Evolutionary conservation across 2,888 invertebrate species (phyloP), one percentile per base, ranked within the genome.

Genomic region (Ptychoptera albimana): DNA sequence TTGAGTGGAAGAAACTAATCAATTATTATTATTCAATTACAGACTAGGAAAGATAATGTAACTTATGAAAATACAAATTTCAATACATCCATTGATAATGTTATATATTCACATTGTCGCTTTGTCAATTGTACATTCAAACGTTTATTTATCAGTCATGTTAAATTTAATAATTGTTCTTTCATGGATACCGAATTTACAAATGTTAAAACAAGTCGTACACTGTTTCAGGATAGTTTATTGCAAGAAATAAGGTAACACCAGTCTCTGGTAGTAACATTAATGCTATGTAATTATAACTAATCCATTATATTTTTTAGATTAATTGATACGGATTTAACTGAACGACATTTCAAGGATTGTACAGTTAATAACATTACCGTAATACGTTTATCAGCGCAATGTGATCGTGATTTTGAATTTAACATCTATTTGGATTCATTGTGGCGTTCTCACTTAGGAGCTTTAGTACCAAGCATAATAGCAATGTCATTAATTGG

Each of bases 181-280:
- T 79, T 85, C 56, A 64, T 67, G n/a, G 73, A 76, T 37, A 75
- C 76, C 4, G 75, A 77, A 50, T 79, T 85, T 56, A 71, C 74
- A 30, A 80, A 78, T 52, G 75, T 84, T 37, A 80, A 78, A 59
- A 77, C 79, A 11, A 81, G 81, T 39, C 73, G 74, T 45, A 77
- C 79, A 0, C 71, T 68, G 49, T 83, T 84, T 58, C 66, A 67
- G 38, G 72, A 75, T 44, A 74, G 75, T 37, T 54, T 69, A 5
- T 75, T 83, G 48, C 66, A 72, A 43, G 71, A 77, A 58, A 76
- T 74, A 53, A 76, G 74, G 79, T 79, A 55, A 23, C 23, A 23
- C 3, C 23, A 60, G 61, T 54, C n/a, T 34, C 12, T 32, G 12
- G 8, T 32, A 39, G 30, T 36, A 12, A 13, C 14, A 15, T 23